Base-by-base conservation (phyloP, 1,140 invertebrate genomes). In the Antheraea pernyi region DNA sequence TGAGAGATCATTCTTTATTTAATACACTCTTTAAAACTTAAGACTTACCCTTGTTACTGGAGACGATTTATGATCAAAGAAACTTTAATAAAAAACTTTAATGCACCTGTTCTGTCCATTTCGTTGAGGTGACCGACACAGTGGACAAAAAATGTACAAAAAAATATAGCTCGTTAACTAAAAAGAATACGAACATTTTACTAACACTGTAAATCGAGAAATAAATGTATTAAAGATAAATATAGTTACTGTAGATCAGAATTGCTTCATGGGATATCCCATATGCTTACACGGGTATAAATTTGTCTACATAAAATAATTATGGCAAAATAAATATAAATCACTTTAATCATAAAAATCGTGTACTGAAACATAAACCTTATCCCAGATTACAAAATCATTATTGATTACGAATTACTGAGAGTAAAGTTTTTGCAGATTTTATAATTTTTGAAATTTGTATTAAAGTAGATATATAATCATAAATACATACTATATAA, bases 81-180 rank as follows among this genome's bases (percentile, higher is more conserved):
- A 72, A 77, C 62, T 79, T 77, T 79, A 76, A 70, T 81, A 82
- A 80, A 82, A 80, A 81, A 80, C 69, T 83, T 82, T 70, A 79
- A 83, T 83, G 80, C 85, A 85, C 82, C 85, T 87, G 83, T 84
- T 81, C 71, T 60, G 77, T 78, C 78, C 76, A 83, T 81, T 84
- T 77, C 77, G 77, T 76, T 65, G 73, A 62, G 68, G 78, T 74
- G 77, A 76, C 75, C 76, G 67, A 58, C 60, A 19, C 10, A 19
- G 46, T 53, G 6, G 10, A 53, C 9, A 53, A 53, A 53, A 53
- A 53, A 53, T 6, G 1, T 53, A 16, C 10, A 42, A 42, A 42
- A 42, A 8, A 42, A 13, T 53, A 13, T 53, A 10, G 7, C 13
- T 53, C 46, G 5, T 53, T 53, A 6, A 53, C 46, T 53, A 53